Evolutionary conservation across 2,113 vertebrate genomes (phyloP), one percentile per base, ranked within the genome.

Genomic region (Orycteropus afer): DNA sequence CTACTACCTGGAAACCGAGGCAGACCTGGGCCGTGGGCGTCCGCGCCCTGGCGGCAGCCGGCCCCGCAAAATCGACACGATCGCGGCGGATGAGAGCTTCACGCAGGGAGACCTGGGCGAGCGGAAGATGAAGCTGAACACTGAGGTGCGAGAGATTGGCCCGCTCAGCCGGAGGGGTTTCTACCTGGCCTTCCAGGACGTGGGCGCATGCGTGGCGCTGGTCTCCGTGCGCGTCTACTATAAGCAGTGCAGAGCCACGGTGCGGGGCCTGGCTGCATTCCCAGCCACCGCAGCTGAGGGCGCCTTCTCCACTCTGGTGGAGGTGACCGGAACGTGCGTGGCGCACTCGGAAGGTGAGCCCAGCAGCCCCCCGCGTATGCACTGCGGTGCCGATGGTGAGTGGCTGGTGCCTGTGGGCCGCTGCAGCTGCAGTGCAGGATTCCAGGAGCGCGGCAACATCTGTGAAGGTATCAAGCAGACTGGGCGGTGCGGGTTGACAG

Each of bases 81-180:
- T 99, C 0, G 99, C 99, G 0, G 99, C 99, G 0, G 99, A 99
- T 0, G 99, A 99, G 98, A 99, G 99, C 97, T 99, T 99, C 98
- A 99, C 99, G 0, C 99, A 99, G 98, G 99, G 99, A 0, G 99
- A 99, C 97, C 98, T 99, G 79, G 99, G 99, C 0, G 99, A 99
- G 96, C 98, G 99, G 13, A 99, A 99, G 98, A 99, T 99, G 99
- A 99, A 99, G 97, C 99, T 99, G 49, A 99, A 99, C 98, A 99
- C 99, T 0, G 99, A 99, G 97, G 99, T 99, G 96, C 99, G 99
- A 2, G 99, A 99, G 97, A 99, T 99, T 0, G 99, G 99, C 8
- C 99, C 99, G 81, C 99, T 99, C 74, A 99, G 98, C 98, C 99
- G 99, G 45, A 98, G 98, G 42, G 99, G 99, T 90, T 99, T 99